Evolutionary conservation across 2,113 vertebrate species (phyloP).

Genomic region (Anser cygnoides): DNA sequence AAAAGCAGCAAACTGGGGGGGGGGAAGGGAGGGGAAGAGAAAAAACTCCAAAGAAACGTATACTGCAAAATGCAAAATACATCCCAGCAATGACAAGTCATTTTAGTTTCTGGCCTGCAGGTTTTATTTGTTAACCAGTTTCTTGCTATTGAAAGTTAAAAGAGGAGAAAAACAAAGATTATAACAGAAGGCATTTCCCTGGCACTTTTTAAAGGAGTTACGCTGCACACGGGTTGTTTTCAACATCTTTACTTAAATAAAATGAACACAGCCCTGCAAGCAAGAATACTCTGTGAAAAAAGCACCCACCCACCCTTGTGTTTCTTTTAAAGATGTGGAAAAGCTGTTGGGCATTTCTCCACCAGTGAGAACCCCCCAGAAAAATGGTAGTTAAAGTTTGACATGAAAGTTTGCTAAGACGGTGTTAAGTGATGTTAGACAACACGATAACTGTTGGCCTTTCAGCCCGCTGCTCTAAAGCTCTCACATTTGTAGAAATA

Average conservation of each 20-base stretch:
- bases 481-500: background rate
- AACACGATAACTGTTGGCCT: background rate
- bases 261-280: background rate
- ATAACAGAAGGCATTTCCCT: constrained; percentile 24
- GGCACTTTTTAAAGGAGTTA: background rate
- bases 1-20: constrained; percentile 37
- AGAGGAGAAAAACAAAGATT: background rate
- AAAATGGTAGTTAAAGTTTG: constrained; percentile 2
- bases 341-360: background rate
- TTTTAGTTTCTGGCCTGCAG: background rate
- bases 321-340: background rate
- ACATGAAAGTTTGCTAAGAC: background rate
- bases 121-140: constrained; percentile 47
- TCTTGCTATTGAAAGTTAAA: background rate
- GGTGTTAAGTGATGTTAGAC: background rate
- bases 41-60: background rate
- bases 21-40: background rate
- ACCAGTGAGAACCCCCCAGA: background rate
- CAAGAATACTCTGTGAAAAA: background rate
- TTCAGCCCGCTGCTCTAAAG: background rate
- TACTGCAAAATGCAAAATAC: constrained; percentile 23
- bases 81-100: constrained; percentile 37
- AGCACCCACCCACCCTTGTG: background rate
- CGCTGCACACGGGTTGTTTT: background rate
- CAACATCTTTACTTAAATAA: constrained; percentile 12